These are phyloP conservation scores for Archips xylosteana DNA, from an alignment of 2,888 invertebrate species.

Conservation along the genomic window DNA sequence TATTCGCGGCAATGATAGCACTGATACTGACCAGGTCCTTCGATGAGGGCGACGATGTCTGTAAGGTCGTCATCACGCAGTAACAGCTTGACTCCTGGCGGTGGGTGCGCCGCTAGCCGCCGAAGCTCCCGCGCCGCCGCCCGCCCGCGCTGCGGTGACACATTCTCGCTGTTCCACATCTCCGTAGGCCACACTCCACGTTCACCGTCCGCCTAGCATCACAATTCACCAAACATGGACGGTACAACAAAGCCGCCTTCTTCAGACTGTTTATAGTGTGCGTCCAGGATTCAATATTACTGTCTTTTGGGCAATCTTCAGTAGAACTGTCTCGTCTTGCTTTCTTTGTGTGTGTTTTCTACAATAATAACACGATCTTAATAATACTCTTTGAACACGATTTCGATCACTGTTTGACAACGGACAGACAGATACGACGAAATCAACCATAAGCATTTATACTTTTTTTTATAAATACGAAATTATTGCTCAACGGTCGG, in stretches of 20 bases:
- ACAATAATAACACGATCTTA: constrained; percentile 14
- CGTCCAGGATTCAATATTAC: constrained; percentile 22
- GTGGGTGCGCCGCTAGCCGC: constrained; percentile 92
- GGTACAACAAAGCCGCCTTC: background rate
- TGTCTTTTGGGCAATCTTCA: constrained; percentile 16
- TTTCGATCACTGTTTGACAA: constrained; percentile 33
- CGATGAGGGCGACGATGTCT: constrained; percentile 96
- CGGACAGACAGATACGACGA: constrained; percentile 21
- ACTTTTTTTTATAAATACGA: constrained; percentile 30
- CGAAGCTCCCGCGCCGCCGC: constrained; percentile 95
- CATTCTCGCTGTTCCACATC: constrained; percentile 97
- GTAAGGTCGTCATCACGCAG: constrained; percentile 97
- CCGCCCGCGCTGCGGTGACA: constrained; percentile 93
- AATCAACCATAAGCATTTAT: constrained; percentile 16
- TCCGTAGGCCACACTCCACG: constrained; percentile 17
- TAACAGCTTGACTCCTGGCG: constrained; percentile 95
- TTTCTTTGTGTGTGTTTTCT: constrained; percentile 2
- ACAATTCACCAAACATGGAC: background rate
- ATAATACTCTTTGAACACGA: background rate
- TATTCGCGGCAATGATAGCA: background rate
- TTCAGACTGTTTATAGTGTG: background rate
- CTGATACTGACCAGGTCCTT: constrained; percentile 89
- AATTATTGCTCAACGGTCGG: constrained; percentile 34
- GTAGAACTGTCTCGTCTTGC: background rate
- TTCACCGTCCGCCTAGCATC: constrained; percentile 30